These are phyloP conservation scores for Chelmon rostratus DNA, from an alignment of 2,797 vertebrate genomes.

Conservation along the genomic window DNA sequence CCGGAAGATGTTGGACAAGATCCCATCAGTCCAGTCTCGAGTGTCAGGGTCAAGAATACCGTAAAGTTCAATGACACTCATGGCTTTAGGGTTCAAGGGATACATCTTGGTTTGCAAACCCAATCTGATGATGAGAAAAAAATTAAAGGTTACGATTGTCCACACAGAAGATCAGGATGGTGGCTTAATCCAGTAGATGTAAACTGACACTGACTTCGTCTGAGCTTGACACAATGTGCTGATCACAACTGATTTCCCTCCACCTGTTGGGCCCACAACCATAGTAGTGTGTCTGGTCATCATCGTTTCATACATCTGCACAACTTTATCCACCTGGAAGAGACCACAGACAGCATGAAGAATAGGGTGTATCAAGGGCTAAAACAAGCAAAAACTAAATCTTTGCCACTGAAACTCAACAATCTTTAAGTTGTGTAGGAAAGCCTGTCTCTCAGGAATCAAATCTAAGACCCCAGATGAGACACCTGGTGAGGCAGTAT, in stretches of 20 bases:
- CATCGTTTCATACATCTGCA: constrained; percentile 99
- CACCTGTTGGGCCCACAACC: constrained; percentile 97
- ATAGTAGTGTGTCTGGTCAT: constrained; percentile 97
- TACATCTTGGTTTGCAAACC: constrained; percentile 92
- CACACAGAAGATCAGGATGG: constrained; percentile 8
- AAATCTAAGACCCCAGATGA: neutral
- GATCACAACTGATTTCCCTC: constrained; percentile 98
- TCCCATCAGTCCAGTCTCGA: constrained; percentile 97
- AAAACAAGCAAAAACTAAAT: neutral
- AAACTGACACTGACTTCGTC: constrained; percentile 88
- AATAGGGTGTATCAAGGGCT: neutral
- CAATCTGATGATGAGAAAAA: constrained; percentile 83
- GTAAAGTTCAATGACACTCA: constrained; percentile 96
- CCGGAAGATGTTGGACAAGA: constrained; percentile 97
- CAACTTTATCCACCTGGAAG: constrained; percentile 97
- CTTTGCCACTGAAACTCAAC: neutral
- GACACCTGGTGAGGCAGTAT: constrained; percentile 91
- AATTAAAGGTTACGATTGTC: constrained; percentile 21
- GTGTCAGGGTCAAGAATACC: constrained; percentile 94
- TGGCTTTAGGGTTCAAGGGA: constrained; percentile 94
- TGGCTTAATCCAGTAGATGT: neutral
- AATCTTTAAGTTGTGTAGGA: neutral
- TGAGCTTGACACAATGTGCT: constrained; percentile 95
- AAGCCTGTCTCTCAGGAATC: neutral
- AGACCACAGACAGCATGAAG: constrained; percentile 32